phyloP scores from a whole-genome alignment of 2,113 vertebrate genomes.

The Balaeniceps rex region DNA sequence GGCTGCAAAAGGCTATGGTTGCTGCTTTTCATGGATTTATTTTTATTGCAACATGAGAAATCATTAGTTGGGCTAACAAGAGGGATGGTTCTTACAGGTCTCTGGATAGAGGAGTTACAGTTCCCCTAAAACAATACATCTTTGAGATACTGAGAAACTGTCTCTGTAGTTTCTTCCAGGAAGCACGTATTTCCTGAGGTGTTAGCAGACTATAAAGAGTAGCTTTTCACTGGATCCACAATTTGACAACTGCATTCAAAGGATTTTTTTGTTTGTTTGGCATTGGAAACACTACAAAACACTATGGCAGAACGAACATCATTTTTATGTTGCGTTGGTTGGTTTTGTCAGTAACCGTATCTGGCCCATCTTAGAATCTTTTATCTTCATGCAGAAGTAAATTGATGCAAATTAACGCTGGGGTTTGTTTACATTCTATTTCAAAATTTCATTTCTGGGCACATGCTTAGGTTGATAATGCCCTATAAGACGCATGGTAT shows the following conservation, averaged over 20 bases:
- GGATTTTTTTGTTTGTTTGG: neutral
- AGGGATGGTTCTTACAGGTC: neutral
- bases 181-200: neutral
- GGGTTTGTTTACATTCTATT: neutral
- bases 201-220: neutral
- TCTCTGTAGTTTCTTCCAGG: neutral
- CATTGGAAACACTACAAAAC: neutral
- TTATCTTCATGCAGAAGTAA: neutral
- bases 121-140: neutral
- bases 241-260: neutral
- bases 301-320: neutral
- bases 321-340: neutral
- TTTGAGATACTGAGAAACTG: neutral
- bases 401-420: neutral
- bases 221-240: neutral
- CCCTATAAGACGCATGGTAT: neutral
- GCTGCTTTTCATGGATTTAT: neutral
- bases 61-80: neutral
- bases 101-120: neutral
- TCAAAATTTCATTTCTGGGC: neutral
- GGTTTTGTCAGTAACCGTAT: fast-evolving
- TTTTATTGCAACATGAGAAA: neutral
- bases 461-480: neutral
- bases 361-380: neutral
- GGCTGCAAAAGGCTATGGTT: neutral